Base-by-base conservation (phyloP, 2,888 invertebrate genomes). In the Zele albiditarsus region DNA sequence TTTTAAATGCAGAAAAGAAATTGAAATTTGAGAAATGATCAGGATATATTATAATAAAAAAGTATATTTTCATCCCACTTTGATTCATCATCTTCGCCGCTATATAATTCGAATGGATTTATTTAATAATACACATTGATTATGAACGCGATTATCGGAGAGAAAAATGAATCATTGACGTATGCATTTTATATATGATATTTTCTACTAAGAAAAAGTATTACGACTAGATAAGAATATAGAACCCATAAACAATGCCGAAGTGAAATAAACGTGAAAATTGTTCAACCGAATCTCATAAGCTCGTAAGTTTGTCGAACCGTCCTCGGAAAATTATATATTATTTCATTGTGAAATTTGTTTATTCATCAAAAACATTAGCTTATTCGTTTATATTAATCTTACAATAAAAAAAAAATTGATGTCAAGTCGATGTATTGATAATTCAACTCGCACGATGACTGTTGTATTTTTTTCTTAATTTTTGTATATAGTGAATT, bases 151-250 rank as follows among this genome's bases (percentile, higher is more conserved):
- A 73, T 71, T 53, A 67, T 63, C 69, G 12, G 27, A 42, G 25
- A 14, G 4, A 62, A 49, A 62, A 72, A 66, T 72, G 38, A 71
- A 78, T 71, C 46, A 72, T 68, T 76, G 70, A 77, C 75, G 60
- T 68, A 77, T 75, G 77, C 80, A 83, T 84, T 84, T 86, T 84
- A 74, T 84, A 85, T 81, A 78, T 80, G 78, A 74, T 76, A 76
- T 76, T 80, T 82, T 79, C 74, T 75, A 75, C 71, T 49, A 58
- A 76, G 69, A 69, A 42, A 70, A 53, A 71, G 31, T 72, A 63
- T 72, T 77, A 77, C 66, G 69, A 67, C 73, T 73, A 71, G 46
- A 67, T 73, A 68, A 38, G 49, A 14, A 70, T 58, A 65, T 28
- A 73, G 58, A 76, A 75, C 71, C 73, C 73, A 72, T 77, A 74